Conservation (phyloP, 2,113 vertebrate species). For the Anoplopoma fimbria region DNA sequence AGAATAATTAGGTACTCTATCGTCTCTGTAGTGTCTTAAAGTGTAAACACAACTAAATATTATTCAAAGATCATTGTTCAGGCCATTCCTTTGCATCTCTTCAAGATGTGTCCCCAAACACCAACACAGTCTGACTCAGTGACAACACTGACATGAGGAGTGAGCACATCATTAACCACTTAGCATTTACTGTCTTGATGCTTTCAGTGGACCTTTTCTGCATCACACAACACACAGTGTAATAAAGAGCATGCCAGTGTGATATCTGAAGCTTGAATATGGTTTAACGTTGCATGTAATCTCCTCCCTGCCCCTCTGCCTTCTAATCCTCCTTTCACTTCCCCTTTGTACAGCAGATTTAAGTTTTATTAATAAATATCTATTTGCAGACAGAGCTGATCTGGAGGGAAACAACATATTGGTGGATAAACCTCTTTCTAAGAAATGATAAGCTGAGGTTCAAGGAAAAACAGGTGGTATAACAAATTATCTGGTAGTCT, state of each 20-base stretch:
- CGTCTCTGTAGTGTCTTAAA: background rate
- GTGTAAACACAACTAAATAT: slow-evolving; percentile 1
- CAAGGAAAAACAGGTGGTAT: background rate
- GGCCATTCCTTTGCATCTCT: slow-evolving; percentile 13
- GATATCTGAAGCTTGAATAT: slow-evolving; percentile 33
- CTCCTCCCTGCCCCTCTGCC: background rate
- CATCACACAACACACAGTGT: background rate
- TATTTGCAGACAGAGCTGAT: slow-evolving; percentile 17
- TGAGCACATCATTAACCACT: slow-evolving; percentile 32
- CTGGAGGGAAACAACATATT: background rate
- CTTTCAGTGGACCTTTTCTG: background rate
- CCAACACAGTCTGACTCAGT: slow-evolving; percentile 35
- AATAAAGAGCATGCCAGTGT: background rate
- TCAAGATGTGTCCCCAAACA: slow-evolving; percentile 19
- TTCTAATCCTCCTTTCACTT: background rate
- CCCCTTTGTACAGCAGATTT: background rate
- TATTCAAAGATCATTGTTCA: background rate
- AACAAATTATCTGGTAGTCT: background rate
- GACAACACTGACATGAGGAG: slow-evolving; percentile 1
- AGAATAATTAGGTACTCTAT: background rate
- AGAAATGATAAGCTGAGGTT: background rate
- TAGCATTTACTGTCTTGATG: slow-evolving; percentile 30
- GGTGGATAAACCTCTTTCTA: background rate
- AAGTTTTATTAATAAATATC: background rate
- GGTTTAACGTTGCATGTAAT: slow-evolving; percentile 21